Evolutionary conservation across 2,113 vertebrate species (phyloP), one percentile per base, ranked within the genome.

Genomic region (Limanda limanda): DNA sequence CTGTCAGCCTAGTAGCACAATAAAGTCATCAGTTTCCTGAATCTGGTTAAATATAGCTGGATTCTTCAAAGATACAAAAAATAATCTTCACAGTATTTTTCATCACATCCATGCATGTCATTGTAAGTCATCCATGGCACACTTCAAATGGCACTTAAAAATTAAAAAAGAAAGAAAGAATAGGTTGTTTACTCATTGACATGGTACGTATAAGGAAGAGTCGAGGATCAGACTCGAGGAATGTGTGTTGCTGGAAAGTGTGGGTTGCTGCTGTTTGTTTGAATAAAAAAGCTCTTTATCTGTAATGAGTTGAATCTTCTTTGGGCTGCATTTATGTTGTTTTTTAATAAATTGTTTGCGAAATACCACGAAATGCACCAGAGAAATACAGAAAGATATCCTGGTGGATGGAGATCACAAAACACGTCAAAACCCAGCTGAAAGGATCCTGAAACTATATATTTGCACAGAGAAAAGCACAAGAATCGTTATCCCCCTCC

Each of bases 51-150:
- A 86, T 90, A 79, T 75, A 87, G 74, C 82, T 83, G 79, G 83
- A 68, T 24, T 87, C 58, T 72, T 79, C 69, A 60, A 62, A 81
- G 74, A 85, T 84, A 17, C 6, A 67, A 82, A 76, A 88, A 89
- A 87, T 70, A 81, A 47, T 83, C 23, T 88, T 90, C 81, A 90
- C 79, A 90, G 83, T 86, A 82, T 76, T 74, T 87, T 79, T 87
- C 63, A 82, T 71, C 86, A 86, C 79, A 90, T 91, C 89, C 88
- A 92, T 92, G 93, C 85, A 87, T 74, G 88, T 88, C 78, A 80
- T 67, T 74, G 59, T 85, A 63, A 77, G 66, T 85, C 67, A 73
- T 87, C 79, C 71, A 79, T 70, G 70, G 86, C 74, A 88, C 79
- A 84, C 75, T 57, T 86, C 48, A 86, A 88, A 88, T 89, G 85